Percentiles rank a stretch among this genome's conserved stretches.
Evolutionary conservation across 2,888 invertebrate species (phyloP).

Genomic region (Drymonia ruficornis): DNA sequence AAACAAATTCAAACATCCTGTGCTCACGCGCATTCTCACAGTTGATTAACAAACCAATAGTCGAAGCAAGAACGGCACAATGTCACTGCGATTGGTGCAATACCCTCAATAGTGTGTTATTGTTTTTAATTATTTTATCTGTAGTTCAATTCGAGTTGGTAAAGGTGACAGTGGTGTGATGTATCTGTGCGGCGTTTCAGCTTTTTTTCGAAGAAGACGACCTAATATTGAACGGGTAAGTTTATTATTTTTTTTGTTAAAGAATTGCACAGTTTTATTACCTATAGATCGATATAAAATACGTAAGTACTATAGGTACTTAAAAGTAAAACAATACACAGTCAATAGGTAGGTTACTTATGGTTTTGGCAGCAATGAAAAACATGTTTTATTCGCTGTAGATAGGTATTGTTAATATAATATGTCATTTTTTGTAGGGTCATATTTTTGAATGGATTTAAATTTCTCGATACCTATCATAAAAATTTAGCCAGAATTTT

Average conservation of each 20-base stretch:
- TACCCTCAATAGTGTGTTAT: conserved; percentile 43
- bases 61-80: conserved; percentile 28
- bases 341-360: too few relatives aligned
- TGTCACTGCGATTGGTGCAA: conserved; percentile 42
- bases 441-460: too few relatives aligned
- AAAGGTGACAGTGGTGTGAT: conserved; percentile 38
- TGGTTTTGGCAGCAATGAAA: too few relatives aligned
- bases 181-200: conserved; percentile 73
- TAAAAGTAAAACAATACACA: too few relatives aligned
- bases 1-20: conserved; percentile 29
- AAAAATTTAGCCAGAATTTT: too few relatives aligned
- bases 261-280: too few relatives aligned
- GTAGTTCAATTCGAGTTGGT: conserved; percentile 13
- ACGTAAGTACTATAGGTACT: too few relatives aligned
- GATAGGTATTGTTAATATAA: too few relatives aligned
- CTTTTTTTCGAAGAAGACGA: conserved; percentile 65
- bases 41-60: conserved; percentile 37
- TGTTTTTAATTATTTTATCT: conserved; percentile 22
- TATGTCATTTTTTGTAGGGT: too few relatives aligned
- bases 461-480: too few relatives aligned
- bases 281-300: too few relatives aligned
- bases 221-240: conserved; percentile 67
- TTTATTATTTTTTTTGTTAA: conserved; percentile 14
- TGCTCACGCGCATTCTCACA: conserved; percentile 26
- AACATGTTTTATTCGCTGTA: too few relatives aligned